Evolutionary conservation across 2,888 invertebrate genomes (phyloP), one percentile per base, ranked within the genome.

Genomic region (Drosophila nigricruria): DNA sequence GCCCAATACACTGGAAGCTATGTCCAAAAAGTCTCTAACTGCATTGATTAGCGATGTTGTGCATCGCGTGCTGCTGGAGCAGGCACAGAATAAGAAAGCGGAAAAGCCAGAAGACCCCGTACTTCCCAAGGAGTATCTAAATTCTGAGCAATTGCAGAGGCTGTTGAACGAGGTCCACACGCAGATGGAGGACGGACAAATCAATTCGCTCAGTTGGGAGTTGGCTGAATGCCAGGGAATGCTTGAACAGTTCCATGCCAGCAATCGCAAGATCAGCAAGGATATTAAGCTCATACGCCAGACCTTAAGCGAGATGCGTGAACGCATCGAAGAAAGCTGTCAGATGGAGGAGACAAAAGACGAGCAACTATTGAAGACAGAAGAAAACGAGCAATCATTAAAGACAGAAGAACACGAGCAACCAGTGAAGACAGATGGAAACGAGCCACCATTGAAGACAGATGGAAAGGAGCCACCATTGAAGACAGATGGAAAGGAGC

Each of bases 221-320:
- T 2, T 59, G 38, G 52, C 16, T 3, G 59, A 59, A 16, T 59
- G 59, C 30, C 27, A 59, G 30, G 30, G n/a, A 2, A 10, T 59
- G 52, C 38, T 59, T 5, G n/a, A 59, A 16, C 8, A 52, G 30
- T 52, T 59, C 52, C 4, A 25, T 1, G 18, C 12, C 9, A 12
- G 6, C 20, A 59, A 27, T 12, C 5, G 3, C 1, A 38, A 30
- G 50, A 20, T 59, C n/a, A 1, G 0, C n/a, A 8, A 30, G 12
- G 52, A 52, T 8, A 12, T 59, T 1, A 20, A 23, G 12, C 20
- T 12, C 23, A 40, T 59, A 20, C 59, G 59, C 2, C 1, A 23
- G 0, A 30, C 14, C 8, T 1, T 59, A 8, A 0, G 4, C 20
- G 59, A 52, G 0, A 16, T 59, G 20, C 12, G n/a, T 20, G 3